These are phyloP conservation scores for Dendrolimus kikuchii DNA, from an alignment of 1,140 invertebrate species.

Conservation along the genomic window DNA sequence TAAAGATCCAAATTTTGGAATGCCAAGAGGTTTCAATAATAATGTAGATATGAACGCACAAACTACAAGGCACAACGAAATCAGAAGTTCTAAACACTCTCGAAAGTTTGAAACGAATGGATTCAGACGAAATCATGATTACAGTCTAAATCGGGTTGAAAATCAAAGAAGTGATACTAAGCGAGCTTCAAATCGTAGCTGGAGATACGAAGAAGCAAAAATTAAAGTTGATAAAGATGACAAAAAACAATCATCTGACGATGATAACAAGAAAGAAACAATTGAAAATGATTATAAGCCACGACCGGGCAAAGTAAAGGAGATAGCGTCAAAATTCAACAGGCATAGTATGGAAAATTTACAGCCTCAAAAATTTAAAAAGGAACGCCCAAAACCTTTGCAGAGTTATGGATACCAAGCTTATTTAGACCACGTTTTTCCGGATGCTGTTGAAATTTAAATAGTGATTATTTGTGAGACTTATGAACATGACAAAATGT, in stretches of 20 bases:
- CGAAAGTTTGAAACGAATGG: conserved; percentile 30
- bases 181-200: conserved; percentile 29
- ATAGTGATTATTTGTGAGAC: conserved; percentile 10
- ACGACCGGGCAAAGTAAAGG: conserved; percentile 58
- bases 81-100: conserved; percentile 35
- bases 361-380: conserved; percentile 26
- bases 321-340: conserved; percentile 59
- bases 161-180: conserved; percentile 18
- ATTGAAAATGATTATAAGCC: conserved; percentile 36
- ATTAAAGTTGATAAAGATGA: conserved; percentile 29
- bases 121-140: conserved; percentile 7
- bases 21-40: conserved; percentile 27
- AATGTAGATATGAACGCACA: conserved; percentile 30
- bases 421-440: conserved; percentile 68
- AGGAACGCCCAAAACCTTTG: conserved; percentile 58
- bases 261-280: conserved; percentile 15
- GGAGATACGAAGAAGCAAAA: conserved; percentile 21
- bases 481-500: conserved; percentile 17
- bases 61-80: conserved; percentile 31
- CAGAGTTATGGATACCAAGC: conserved; percentile 62
- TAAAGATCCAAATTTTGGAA: conserved; percentile 52
- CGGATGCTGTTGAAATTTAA: conserved; percentile 67
- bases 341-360: conserved; percentile 36
- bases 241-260: conserved; percentile 28
- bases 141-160: conserved; percentile 6